Base-by-base conservation (phyloP, 1,140 invertebrate species). In the Acromyrmex heyeri region DNA sequence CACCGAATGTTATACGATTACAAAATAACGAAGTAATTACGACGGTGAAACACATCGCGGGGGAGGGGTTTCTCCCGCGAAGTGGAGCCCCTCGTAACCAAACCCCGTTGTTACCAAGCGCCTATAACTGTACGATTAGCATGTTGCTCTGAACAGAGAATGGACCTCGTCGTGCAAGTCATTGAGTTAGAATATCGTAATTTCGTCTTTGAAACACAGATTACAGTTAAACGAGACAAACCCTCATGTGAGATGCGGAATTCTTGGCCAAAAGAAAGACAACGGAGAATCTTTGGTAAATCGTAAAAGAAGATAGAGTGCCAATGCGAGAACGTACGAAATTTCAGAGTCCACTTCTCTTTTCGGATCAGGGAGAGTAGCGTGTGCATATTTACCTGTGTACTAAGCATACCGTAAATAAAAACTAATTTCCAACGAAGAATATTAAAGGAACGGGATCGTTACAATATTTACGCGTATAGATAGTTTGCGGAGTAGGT, bases 31-130 rank as follows among this genome's bases (percentile, higher is more conserved):
- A 77, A 14, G 30, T 62, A 83, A 83, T 81, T 57, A 59, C 78
- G 89, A 89, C 85, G 86, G 85, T 86, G 82, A 87, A 77, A 18
- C 44, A 76, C 76, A 61, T 87, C 87, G 86, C 67, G 70, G 34
- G 34, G 18, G 69, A 27, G 78, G 44, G 50, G 34, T 65, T 86
- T 61, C 57, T 75, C 24, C 8, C 27, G 34, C 10, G 24, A 44
- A 72, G 70, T 27, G 57, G 57, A 72, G 27, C 65, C 81, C 65
- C 81, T 88, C 73, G 65, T 77, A 89, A 91, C 62, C 81, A 92
- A 92, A 87, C 90, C 81, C 88, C 77, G 85, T 77, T 34, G 70
- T 81, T 90, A 90, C 76, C 81, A 92, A 92, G 88, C 90, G 91
- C 90, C 90, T 92, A 92, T 86, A 86, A 92, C 77, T 92, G 90